phyloP scores from a whole-genome alignment of 1,140 invertebrate species.

The Drosophila setifemur region DNA sequence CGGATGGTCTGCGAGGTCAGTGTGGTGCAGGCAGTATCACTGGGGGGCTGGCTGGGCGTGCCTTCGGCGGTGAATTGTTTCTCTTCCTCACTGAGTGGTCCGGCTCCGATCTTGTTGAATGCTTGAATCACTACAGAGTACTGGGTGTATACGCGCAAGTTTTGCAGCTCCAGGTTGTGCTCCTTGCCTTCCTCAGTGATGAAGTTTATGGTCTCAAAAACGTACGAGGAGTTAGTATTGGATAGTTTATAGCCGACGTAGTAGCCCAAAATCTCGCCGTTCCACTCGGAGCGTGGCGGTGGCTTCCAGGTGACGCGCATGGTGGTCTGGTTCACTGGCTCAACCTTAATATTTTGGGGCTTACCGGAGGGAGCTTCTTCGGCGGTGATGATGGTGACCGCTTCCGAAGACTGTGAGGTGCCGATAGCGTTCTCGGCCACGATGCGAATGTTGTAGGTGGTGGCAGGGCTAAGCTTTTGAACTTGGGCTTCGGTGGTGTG shows the following conservation, averaged over 20 bases:
- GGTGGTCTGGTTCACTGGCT: constrained; percentile 95
- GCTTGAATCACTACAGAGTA: constrained; percentile 97
- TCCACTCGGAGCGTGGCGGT: constrained; percentile 94
- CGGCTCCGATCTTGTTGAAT: constrained; percentile 96
- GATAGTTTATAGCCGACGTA: constrained; percentile 93
- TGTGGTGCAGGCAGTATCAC: constrained; percentile 94
- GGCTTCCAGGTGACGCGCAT: constrained; percentile 97
- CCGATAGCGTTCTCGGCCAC: constrained; percentile 98
- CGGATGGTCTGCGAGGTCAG: constrained; percentile 96
- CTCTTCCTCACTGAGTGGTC: constrained; percentile 94
- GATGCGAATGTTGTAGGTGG: constrained; percentile 95
- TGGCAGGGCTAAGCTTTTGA: constrained; percentile 94
- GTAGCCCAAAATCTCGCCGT: constrained; percentile 95
- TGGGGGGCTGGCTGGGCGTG: constrained; percentile 95
- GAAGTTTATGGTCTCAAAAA: constrained; percentile 96
- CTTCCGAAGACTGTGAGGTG: constrained; percentile 94
- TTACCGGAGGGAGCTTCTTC: constrained; percentile 96
- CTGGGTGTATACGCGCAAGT: constrained; percentile 95
- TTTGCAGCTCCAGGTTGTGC: constrained; percentile 91
- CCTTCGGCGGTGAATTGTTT: constrained; percentile 95
- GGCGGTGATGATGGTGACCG: constrained; percentile 95
- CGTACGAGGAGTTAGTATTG: constrained; percentile 93
- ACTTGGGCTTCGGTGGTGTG: constrained; percentile 94
- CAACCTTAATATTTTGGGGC: constrained; percentile 92
- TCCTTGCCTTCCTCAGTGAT: constrained; percentile 95